phyloP scores from a whole-genome alignment of 2,797 vertebrate genomes.

The Halcyon smyrnensis region DNA sequence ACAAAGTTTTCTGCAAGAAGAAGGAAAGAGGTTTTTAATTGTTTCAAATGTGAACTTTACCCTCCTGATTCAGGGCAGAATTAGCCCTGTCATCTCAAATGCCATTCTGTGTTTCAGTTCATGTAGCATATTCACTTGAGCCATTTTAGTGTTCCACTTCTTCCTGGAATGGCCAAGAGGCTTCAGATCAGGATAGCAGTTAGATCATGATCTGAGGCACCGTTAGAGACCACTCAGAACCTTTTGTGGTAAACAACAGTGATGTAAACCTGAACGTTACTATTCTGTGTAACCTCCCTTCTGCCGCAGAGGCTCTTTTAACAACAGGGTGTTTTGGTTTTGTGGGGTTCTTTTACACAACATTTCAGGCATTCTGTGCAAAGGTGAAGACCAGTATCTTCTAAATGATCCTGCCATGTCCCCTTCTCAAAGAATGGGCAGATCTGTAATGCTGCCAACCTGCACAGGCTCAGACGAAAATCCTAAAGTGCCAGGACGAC shows the following conservation, averaged over 20 bases:
- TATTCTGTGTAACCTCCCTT: neutral
- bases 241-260: accelerated
- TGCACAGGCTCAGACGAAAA: neutral
- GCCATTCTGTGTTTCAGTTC: neutral
- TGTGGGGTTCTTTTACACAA: too few species aligned
- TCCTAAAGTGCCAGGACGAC: neutral
- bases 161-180: neutral
- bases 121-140: accelerated
- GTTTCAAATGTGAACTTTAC: neutral
- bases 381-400: neutral
- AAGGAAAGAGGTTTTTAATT: neutral
- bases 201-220: neutral
- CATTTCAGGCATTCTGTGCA: neutral
- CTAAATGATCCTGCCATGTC: neutral
- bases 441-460: neutral
- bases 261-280: accelerated
- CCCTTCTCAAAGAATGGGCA: neutral
- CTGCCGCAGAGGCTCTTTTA: neutral
- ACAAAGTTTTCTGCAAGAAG: neutral
- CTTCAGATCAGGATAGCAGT: neutral
- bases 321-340: neutral
- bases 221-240: neutral
- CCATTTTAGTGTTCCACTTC: neutral
- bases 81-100: neutral
- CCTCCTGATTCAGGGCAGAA: neutral